Evolutionary conservation across 1,140 invertebrate genomes (phyloP), one percentile per base, ranked within the genome.

Genomic region (Propsilocerus akamusi): DNA sequence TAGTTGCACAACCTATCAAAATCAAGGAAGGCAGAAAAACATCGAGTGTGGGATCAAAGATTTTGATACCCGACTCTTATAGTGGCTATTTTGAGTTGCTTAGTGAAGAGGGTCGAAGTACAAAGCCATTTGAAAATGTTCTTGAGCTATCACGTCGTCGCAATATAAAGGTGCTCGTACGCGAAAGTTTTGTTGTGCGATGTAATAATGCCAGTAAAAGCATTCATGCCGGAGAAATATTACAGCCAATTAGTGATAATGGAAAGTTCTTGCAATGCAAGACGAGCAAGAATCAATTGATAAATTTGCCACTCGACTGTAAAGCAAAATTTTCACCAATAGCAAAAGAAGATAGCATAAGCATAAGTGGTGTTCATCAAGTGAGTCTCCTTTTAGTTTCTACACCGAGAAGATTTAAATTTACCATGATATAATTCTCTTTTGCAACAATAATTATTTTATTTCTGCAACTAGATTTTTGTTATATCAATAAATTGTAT

Each of bases 31-130:
- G 84, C 1, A 66, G 74, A 17, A 65, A 68, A 71, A 59, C 70
- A 80, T 53, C 77, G 81, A 55, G 82, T 83, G 22, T 82, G 77
- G 51, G 88, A 8, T 83, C 86, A 0, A 75, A 85, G 57, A 69
- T 95, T 32, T 79, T 87, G 41, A 93, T 96, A 48, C 92, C 92
- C 0, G 81, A 93, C 51, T 78, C 81, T 6, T 96, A 91, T 64
- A 73, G 81, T 53, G 92, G 92, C 5, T 95, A 87, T 68, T 95
- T 95, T 64, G 92, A 96, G 68, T 75, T 95, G 26, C 69, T 95
- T 23, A 93, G 87, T 61, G 90, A 96, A 67, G 90, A 95, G 61
- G 91, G 90, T 0, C 72, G 85, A 55, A 83, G 87, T 12, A 86
- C 90, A 2, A 73, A 86, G 47, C 88, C 88, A 55, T 89, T 95